Evolutionary conservation across 2,797 vertebrate species (phyloP), one percentile per base, ranked within the genome.

Genomic region (Lacerta agilis): DNA sequence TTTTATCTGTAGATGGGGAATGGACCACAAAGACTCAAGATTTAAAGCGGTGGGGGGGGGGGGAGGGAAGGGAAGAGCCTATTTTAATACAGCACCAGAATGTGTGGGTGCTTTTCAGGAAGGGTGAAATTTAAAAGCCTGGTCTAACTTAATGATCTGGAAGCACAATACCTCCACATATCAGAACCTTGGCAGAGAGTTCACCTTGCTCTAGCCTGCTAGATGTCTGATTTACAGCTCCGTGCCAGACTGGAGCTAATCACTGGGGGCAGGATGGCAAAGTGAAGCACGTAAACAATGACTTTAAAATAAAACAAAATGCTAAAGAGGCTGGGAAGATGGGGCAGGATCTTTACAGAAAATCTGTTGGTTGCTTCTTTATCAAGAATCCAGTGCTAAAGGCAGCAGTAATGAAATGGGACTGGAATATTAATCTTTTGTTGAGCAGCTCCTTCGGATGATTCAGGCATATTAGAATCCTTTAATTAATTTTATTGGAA

Each of bases 401-500:
- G 27, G 33, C 33, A 79, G 41, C 23, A 72, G 27, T 61, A 41
- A 86, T 93, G 75, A 91, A 92, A 15, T 23, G 25, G 33, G 93
- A 61, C n/a, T 69, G 49, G 77, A 92, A 61, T 86, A 75, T 88
- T 92, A 93, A 91, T 88, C 85, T 55, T 80, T 81, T n/a, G 36
- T 69, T 67, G 58, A 84, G 8, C 79, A 77, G 81, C 87, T 92
- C 11, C 89, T 92, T 89, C 79, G 86, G 85, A 77, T 89, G 11
- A 76, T 85, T 91, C 64, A 72, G 20, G 81, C 43, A 89, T 77
- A 86, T 90, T 93, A 90, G 86, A 83, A 58, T 90, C 11, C 25
- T 94, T 92, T 94, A 94, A 95, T 93, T 93, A 93, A 89, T 91
- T 92, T 86, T 93, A 71, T 90, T 89, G 77, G 83, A 93, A 87